Percentiles rank a stretch among this genome's conserved stretches.
These are phyloP conservation scores for Mythimna ferrago DNA, from an alignment of 2,888 invertebrate genomes.

Conservation along the genomic window DNA sequence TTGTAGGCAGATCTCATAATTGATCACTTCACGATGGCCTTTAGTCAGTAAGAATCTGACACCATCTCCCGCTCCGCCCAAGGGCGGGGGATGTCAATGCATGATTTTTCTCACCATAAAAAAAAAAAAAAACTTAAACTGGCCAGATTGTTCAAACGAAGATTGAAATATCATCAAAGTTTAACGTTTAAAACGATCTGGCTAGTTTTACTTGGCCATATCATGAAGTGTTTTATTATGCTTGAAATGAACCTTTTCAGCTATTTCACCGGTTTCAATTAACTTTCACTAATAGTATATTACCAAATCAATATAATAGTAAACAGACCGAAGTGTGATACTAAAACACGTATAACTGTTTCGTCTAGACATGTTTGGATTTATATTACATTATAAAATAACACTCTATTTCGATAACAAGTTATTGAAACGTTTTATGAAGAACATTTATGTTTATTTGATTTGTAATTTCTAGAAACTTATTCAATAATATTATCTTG, in stretches of 20 bases:
- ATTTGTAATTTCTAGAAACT: neutral
- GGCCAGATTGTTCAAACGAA: no score
- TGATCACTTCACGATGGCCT: no score
- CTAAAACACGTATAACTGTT: slow-evolving; percentile 53
- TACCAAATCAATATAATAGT: slow-evolving; percentile 29
- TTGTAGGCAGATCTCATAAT: no score
- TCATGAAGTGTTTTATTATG: no score
- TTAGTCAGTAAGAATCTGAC: no score
- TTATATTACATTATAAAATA: slow-evolving; percentile 46
- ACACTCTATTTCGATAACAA: slow-evolving; percentile 26
- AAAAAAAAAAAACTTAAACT: no score
- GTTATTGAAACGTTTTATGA: neutral
- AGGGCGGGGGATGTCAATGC: no score
- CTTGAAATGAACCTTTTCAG: neutral
- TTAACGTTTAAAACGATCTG: no score
- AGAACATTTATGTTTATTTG: neutral
- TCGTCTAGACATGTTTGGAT: slow-evolving; percentile 49
- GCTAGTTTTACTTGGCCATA: no score
- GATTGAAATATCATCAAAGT: no score
- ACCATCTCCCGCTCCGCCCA: no score
- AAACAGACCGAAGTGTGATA: slow-evolving; percentile 39
- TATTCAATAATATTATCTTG: slow-evolving; percentile 15
- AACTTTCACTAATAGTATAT: neutral
- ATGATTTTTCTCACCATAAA: no score
- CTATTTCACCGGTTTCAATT: neutral